Conservation (phyloP, 2,888 invertebrate genomes). For the Callinectes sapidus region DNA sequence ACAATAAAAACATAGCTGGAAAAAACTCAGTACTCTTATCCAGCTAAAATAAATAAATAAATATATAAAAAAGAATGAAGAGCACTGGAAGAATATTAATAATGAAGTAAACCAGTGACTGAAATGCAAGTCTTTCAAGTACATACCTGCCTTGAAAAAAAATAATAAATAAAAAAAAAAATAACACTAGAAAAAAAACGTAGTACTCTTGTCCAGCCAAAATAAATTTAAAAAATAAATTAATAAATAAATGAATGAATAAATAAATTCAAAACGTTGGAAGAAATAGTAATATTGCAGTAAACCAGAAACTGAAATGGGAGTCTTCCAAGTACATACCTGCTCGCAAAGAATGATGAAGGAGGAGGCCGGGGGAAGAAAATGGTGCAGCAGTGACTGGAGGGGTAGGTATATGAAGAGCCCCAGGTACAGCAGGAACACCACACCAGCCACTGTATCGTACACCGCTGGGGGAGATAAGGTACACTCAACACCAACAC, state of each 20-base stretch:
- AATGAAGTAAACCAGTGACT: background rate
- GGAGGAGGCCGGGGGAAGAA: constrained; percentile 80
- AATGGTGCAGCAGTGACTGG: constrained; percentile 76
- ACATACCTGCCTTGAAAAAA: background rate
- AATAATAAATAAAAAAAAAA: background rate
- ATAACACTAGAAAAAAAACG: too few relatives aligned
- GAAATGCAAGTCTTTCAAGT: too few relatives aligned
- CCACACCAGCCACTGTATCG: constrained; percentile 72
- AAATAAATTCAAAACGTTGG: too few relatives aligned
- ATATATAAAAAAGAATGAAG: too few relatives aligned
- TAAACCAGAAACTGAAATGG: background rate
- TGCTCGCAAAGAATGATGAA: constrained; percentile 80
- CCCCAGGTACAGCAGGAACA: constrained; percentile 76
- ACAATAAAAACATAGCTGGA: constrained; percentile 74
- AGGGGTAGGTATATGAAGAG: constrained; percentile 77
- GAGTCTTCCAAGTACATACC: constrained; percentile 76
- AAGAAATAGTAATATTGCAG: too few relatives aligned
- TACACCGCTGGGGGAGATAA: constrained; percentile 47
- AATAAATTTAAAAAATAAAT: too few relatives aligned
- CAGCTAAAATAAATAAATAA: too few relatives aligned
- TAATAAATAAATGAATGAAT: too few relatives aligned
- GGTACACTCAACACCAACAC: background rate
- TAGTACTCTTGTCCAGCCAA: too few relatives aligned
- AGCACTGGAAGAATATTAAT: background rate
- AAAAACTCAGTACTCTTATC: background rate